Evolutionary conservation across 2,113 vertebrate genomes (phyloP), one percentile per base, ranked within the genome.

Genomic region (Nothobranchius kuhntae): DNA sequence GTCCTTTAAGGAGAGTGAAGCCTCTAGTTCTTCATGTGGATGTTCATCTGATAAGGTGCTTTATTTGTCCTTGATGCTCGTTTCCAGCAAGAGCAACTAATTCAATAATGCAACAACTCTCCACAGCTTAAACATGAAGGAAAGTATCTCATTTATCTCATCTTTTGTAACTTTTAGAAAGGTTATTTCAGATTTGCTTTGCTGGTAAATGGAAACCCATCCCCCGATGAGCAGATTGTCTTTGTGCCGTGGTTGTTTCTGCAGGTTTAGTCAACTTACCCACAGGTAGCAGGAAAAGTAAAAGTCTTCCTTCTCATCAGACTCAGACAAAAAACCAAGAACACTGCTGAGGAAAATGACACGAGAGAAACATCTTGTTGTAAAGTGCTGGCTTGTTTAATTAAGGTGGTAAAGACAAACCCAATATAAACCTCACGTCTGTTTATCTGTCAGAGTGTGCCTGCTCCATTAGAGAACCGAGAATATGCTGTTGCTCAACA

Each of bases 291-390:
- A 40, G 61, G 44, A 63, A 65, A 46, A 57, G 48, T 6, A 46
- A 48, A 48, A 76, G 47, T 24, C 36, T 42, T 1, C 14, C 55
- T 42, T 24, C 56, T 38, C n/a, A 46, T 75, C 59, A 48, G 50
- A 15, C 36, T 46, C 52, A 46, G 51, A 65, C 40, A 68, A 82
- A 21, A 71, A 26, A 61, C 44, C 46, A 44, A 17, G 38, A 64
- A 35, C 65, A 14, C 51, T 14, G 24, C 42, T 64, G 55, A 3
- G 50, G 54, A 70, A 72, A 68, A 10, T 42, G 13, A 52, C 42
- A 65, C 55, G 57, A 15, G 64, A 64, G 65, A 75, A 59, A 66
- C 61, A 9, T 61, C 61, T 21, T 55, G 38, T 62, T 66, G 61
- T 65, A 57, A 17, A 66, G 73, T 48, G 50, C 38, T 24, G 38